Evolutionary conservation across 2,797 vertebrate genomes (phyloP).

Genomic region (Hydrocynus forskahlii): DNA sequence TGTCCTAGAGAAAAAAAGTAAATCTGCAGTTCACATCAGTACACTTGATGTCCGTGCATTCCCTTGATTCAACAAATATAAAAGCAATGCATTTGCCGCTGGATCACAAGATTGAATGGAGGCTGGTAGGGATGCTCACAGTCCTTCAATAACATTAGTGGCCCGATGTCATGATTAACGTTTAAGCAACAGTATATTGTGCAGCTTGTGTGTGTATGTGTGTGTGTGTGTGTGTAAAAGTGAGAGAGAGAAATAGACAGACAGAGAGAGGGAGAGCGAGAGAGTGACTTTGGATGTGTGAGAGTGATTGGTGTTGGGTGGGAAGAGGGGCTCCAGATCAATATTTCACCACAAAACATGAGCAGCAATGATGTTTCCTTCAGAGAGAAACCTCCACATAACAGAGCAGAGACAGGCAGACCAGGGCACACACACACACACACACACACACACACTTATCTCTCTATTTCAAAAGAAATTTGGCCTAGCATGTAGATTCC

Average conservation of each 20-base stretch:
- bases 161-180: background rate
- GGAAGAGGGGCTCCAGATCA: constrained; percentile 53
- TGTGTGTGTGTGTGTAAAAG: background rate
- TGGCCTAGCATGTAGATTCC: no score
- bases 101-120: no score
- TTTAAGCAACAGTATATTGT: background rate
- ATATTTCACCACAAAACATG: constrained; percentile 68
- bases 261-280: background rate
- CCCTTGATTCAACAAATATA: no score
- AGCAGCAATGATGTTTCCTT: constrained; percentile 64
- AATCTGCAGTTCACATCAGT: no score
- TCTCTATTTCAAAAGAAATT: no score
- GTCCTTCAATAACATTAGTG: background rate
- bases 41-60: no score
- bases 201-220: background rate
- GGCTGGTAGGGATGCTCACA: no score
- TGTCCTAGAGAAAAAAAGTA: no score
- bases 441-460: constrained; percentile 27
- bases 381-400: constrained; percentile 60
- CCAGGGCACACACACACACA: constrained; percentile 48
- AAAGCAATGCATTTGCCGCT: no score
- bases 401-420: constrained; percentile 51
- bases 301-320: constrained; percentile 18
- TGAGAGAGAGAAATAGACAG: no score
- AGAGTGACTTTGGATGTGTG: background rate